Evolutionary conservation across 1,140 invertebrate genomes (phyloP).

Genomic region (Pristionchus pacificus): DNA sequence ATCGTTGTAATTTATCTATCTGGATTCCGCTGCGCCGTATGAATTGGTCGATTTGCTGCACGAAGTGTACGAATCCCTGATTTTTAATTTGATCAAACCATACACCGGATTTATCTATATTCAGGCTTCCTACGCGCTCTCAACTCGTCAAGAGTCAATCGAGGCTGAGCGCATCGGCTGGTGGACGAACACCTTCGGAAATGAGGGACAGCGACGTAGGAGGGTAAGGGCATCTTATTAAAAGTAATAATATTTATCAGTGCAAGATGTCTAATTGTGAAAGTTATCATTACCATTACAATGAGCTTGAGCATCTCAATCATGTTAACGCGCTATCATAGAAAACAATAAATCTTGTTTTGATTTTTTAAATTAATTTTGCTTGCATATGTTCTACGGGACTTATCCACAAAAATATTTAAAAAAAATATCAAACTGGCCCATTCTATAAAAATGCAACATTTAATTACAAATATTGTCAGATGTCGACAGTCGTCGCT

Average conservation of each 20-base stretch:
- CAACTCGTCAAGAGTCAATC: not conserved
- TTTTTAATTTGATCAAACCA: too few species aligned
- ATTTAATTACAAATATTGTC: constrained; percentile 7
- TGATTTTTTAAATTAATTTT: too few species aligned
- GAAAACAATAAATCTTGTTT: too few species aligned
- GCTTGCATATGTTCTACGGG: not conserved
- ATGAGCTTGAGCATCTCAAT: not conserved
- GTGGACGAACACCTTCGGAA: not conserved
- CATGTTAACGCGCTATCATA: too few species aligned
- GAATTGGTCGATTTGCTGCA: too few species aligned
- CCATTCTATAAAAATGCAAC: not conserved
- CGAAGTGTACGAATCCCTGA: too few species aligned
- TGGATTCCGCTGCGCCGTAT: too few species aligned
- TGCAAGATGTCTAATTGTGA: too few species aligned
- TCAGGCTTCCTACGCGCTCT: constrained; percentile 11
- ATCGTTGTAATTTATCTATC: too few species aligned
- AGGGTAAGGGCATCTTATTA: constrained; percentile 18
- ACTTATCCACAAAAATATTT: constrained; percentile 11
- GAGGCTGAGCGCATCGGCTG: not conserved
- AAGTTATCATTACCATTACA: not conserved
- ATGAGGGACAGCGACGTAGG: constrained; percentile 29
- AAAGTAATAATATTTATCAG: too few species aligned
- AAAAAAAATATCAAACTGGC: constrained; percentile 15
- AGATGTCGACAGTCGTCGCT: constrained; percentile 40
- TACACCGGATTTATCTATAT: too few species aligned